Evolutionary conservation across 2,888 invertebrate genomes (phyloP), one percentile per base, ranked within the genome.

Genomic region (Protophormia terraenovae): DNA sequence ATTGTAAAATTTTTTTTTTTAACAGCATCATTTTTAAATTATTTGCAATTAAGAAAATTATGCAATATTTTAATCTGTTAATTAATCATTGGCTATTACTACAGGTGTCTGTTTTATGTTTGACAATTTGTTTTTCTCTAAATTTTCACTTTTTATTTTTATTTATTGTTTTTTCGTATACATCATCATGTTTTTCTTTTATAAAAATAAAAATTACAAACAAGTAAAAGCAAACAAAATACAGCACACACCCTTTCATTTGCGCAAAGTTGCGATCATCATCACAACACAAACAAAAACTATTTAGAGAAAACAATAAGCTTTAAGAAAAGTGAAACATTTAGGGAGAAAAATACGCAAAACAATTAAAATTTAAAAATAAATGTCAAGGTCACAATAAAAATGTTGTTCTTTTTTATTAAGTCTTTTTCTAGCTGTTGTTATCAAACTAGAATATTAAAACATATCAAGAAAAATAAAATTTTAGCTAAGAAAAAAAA

Each of bases 341-440:
- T 3, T 3, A 32, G 29, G 14, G 22, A 16, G 45, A 24, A 27
- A 71, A 58, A 8, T 27, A 27, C 1, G 3, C 5, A 27, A 14
- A 24, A 14, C 0, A 24, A 2, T 27, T 66, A 14, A 55, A 45
- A 29, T 76, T 64, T 64, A 38, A 32, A 76, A 64, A 64, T 41
- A 66, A 76, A 64, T 76, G 53, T 55, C 75, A 76, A 76, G 75
- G 75, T 53, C 64, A 14, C 12, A 22, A 24, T 16, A 27, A 38
- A n/a, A 50, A n/a, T 22, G 8, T 22, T 29, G 14, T 29, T 66
- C 1, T 3, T 50, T 60, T 60, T 60, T 12, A 27, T n/a, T n/a
- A n/a, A n/a, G n/a, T n/a, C n/a, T n/a, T n/a, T n/a, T n/a, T n/a
- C n/a, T n/a, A n/a, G n/a, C n/a, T n/a, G n/a, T n/a, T n/a, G 12